Conservation (phyloP, 2,113 vertebrate species). For the Trochalopteron elliotii region DNA sequence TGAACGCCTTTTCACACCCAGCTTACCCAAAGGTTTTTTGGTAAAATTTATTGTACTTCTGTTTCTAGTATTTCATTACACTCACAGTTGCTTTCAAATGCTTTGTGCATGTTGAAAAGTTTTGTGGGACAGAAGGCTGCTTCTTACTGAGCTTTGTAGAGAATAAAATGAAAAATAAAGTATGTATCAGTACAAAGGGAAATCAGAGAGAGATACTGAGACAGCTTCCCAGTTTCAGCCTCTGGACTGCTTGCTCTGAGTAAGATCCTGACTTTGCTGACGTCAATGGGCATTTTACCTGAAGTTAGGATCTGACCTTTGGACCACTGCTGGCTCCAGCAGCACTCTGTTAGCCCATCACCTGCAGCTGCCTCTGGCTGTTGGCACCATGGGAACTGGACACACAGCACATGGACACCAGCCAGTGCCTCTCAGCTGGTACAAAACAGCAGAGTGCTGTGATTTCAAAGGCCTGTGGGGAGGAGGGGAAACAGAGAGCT, state of each 20-base stretch:
- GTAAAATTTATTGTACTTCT: neutral
- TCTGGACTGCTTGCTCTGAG: accelerated
- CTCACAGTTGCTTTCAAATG: neutral
- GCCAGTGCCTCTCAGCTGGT: neutral
- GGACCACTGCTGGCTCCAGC: neutral
- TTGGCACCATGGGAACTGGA: neutral
- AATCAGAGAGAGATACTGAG: neutral
- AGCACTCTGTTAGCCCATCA: neutral
- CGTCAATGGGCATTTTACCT: neutral
- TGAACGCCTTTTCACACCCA: neutral
- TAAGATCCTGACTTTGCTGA: neutral
- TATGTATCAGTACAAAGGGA: neutral
- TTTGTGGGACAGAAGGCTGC: neutral
- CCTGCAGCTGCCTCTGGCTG: neutral
- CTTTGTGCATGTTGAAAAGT: neutral
- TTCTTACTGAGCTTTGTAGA: neutral
- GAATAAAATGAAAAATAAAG: neutral
- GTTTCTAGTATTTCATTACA: neutral
- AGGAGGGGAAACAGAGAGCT: neutral
- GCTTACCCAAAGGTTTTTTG: neutral
- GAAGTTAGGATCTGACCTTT: neutral
- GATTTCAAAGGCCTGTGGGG: neutral
- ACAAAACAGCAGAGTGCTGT: neutral
- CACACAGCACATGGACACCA: neutral
- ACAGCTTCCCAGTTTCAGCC: neutral